A percentile compares a stretch with the other conserved stretches of the same genome.
Evolutionary conservation across 2,888 invertebrate genomes (phyloP).

Genomic region (Acanthosoma haemorrhoidale): DNA sequence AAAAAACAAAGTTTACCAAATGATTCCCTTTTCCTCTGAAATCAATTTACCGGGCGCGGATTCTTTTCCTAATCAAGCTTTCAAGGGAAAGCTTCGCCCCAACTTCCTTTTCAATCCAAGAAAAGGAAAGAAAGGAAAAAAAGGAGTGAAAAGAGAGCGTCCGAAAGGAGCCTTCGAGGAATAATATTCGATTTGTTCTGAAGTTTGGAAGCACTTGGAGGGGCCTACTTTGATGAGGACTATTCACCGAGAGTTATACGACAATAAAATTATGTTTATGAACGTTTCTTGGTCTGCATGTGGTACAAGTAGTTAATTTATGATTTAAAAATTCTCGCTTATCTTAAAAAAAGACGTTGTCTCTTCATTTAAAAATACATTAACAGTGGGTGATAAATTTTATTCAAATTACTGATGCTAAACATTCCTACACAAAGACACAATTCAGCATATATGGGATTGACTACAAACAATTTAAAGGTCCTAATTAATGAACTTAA

Average conservation of each 20-base stretch:
- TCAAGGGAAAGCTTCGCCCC: constrained; percentile 1
- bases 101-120: constrained; percentile 6
- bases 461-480: too few species aligned
- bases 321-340: too few species aligned
- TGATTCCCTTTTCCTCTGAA: constrained; percentile 1
- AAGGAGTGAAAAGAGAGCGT: background rate
- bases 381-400: too few species aligned
- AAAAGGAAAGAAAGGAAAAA: background rate
- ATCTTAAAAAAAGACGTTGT: too few species aligned
- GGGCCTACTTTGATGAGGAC: background rate
- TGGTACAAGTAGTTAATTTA: too few species aligned
- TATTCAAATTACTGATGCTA: too few species aligned
- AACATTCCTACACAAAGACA: too few species aligned
- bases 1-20: constrained; percentile 1
- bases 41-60: background rate
- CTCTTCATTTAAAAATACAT: too few species aligned
- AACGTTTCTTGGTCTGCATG: too few species aligned
- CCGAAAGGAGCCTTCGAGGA: background rate
- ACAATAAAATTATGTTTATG: too few species aligned
- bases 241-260: background rate
- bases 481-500: too few species aligned
- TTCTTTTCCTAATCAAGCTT: constrained; percentile 6
- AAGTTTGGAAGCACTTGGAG: background rate
- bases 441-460: too few species aligned
- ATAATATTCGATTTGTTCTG: background rate